Evolutionary conservation across 2,888 invertebrate genomes (phyloP).

Genomic region (Carpatolechia fugitivella): DNA sequence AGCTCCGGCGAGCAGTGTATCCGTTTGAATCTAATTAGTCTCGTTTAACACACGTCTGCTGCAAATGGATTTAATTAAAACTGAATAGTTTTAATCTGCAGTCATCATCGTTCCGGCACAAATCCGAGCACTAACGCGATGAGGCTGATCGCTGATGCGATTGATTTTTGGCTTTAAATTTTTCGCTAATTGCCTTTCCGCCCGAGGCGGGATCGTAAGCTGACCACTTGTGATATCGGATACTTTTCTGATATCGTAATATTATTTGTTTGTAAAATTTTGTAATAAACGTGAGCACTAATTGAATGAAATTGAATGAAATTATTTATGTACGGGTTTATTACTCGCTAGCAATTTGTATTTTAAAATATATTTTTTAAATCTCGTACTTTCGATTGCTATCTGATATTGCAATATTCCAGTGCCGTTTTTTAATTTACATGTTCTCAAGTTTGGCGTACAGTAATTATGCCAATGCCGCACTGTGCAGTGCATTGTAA

Average conservation of each 20-base stretch:
- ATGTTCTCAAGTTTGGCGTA: slow-evolving; percentile 15
- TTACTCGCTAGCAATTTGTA: too few species aligned
- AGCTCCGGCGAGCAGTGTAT: slow-evolving; percentile 33
- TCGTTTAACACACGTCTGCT: slow-evolving; percentile 50
- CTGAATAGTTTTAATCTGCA: slow-evolving; percentile 54
- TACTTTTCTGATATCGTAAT: too few species aligned
- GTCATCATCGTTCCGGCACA: slow-evolving; percentile 16
- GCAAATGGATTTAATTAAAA: slow-evolving; percentile 58
- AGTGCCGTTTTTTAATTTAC: slow-evolving; percentile 10
- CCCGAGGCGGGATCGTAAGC: background rate
- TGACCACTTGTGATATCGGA: too few species aligned
- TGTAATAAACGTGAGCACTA: too few species aligned
- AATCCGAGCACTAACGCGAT: background rate
- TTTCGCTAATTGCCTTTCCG: slow-evolving; percentile 1
- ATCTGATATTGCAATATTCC: background rate
- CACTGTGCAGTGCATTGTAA: slow-evolving; percentile 24
- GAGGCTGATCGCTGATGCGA: slow-evolving; percentile 13
- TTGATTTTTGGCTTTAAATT: slow-evolving; percentile 15
- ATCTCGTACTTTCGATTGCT: too few species aligned
- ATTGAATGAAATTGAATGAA: too few species aligned
- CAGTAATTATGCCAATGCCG: slow-evolving; percentile 30
- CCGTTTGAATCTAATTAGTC: slow-evolving; percentile 58
- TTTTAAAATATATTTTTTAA: too few species aligned
- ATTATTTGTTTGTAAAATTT: too few species aligned
- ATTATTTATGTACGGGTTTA: too few species aligned